Evolutionary conservation across 2,797 vertebrate species (phyloP), one percentile per base, ranked within the genome.

Genomic region (Xenentodon cancila): DNA sequence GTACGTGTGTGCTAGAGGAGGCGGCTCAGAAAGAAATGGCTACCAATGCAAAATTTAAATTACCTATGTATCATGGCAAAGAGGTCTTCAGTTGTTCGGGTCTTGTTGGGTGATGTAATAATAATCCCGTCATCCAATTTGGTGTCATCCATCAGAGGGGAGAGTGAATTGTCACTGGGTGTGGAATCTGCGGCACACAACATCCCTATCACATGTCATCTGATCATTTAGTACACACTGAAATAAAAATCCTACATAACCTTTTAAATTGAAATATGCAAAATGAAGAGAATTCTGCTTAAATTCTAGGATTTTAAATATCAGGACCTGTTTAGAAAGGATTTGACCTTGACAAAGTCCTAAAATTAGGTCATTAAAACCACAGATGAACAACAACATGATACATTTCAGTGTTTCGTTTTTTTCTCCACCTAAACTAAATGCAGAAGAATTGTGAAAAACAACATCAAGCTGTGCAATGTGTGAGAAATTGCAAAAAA

Each of bases 61-160:
- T 91, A 99, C 98, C 98, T 98, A 94, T 99, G 98, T 93, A 99
- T 99, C 92, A 98, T 97, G 71, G 98, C 97, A 88, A 99, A 99
- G 68, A 99, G 92, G 84, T 99, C 97, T 84, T 99, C 97, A 0
- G 97, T 99, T 78, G 98, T 99, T 76, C 97, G 96, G 63, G 94
- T 95, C 92, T 95, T 98, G 84, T 96, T 98, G 72, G 98, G 96
- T 72, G 97, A 98, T 59, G 95, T 93, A 61, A 98, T 94, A 77
- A 93, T 94, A 40, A 96, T 93, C 75, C 99, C 96, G 47, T 93
- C 90, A 32, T 98, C 97, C 79, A 92, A 86, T 91, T 95, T 97
- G 71, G 84, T 92, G 89, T 99, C 97, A 85, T 99, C 97, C 59
- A 90, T 96, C 86, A 98, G 87, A 12, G 97, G 96, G 72, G 97